Evolutionary conservation across 2,113 vertebrate species (phyloP).

Genomic region (Quiscalus mexicanus): DNA sequence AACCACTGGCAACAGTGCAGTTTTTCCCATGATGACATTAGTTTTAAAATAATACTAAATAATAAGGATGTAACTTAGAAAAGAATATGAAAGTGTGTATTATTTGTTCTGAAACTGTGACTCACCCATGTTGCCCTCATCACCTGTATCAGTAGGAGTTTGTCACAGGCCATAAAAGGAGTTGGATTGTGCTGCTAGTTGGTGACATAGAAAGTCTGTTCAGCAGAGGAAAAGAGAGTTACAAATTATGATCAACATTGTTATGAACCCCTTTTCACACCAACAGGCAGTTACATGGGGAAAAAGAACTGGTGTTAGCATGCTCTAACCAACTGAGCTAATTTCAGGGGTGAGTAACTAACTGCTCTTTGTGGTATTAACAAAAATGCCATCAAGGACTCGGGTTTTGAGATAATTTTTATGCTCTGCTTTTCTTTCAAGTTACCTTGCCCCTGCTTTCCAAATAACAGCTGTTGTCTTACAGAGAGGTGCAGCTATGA

Average conservation of each 20-base stretch:
- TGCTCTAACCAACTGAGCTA: neutral
- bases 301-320: neutral
- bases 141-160: neutral
- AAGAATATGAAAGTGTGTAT: neutral
- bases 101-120: neutral
- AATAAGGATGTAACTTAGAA: neutral
- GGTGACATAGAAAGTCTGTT: neutral
- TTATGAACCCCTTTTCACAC: neutral
- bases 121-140: neutral
- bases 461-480: neutral
- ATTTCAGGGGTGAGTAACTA: neutral
- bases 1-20: neutral
- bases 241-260: neutral
- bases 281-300: neutral
- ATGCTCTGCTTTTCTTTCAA: neutral
- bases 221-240: neutral
- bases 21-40: neutral
- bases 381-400: neutral
- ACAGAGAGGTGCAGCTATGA: neutral
- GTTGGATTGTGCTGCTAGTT: fast-evolving
- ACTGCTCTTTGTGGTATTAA: neutral
- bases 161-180: neutral
- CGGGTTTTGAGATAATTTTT: neutral
- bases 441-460: neutral
- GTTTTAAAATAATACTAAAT: neutral